Conservation (phyloP, 2,113 vertebrate species). For the Heterochromis multidens region DNA sequence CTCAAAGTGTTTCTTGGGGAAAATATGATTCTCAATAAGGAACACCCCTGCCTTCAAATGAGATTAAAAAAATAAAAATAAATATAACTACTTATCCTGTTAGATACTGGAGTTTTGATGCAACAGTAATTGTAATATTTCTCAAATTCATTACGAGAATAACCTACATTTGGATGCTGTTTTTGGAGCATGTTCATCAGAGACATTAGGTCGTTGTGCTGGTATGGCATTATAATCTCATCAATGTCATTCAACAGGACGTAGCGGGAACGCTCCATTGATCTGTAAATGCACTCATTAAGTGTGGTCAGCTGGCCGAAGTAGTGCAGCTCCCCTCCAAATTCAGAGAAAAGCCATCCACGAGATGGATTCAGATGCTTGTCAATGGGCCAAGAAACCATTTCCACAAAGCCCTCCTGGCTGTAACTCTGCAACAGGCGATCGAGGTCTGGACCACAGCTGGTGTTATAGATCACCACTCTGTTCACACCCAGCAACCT, state of each 20-base stretch:
- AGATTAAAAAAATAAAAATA: neutral
- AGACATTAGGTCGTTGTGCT: slow-evolving; percentile 57
- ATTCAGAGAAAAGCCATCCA: slow-evolving; percentile 37
- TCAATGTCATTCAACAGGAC: slow-evolving; percentile 78
- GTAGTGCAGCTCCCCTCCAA: slow-evolving; percentile 69
- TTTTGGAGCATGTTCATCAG: slow-evolving; percentile 65
- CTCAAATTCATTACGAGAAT: neutral
- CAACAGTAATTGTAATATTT: fast-evolving
- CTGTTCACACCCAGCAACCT: slow-evolving; percentile 73
- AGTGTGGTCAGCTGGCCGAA: slow-evolving; percentile 69
- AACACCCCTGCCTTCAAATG: slow-evolving; percentile 30
- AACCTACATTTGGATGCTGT: slow-evolving; percentile 50
- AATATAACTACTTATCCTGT: fast-evolving
- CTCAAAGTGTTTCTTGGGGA: slow-evolving; percentile 62
- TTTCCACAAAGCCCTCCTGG: slow-evolving; percentile 71
- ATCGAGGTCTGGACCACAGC: slow-evolving; percentile 70
- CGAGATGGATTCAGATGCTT: slow-evolving; percentile 66
- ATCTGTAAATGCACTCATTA: slow-evolving; percentile 74
- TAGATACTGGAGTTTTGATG: neutral
- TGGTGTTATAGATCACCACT: slow-evolving; percentile 82
- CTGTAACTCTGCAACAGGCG: slow-evolving; percentile 72
- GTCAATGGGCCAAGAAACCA: slow-evolving; percentile 78
- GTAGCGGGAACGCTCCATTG: slow-evolving; percentile 68
- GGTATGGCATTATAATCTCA: slow-evolving; percentile 77
- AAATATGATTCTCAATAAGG: slow-evolving; percentile 77